These are phyloP conservation scores for Semicossyphus pulcher DNA, from an alignment of 2,113 vertebrate genomes.

Conservation along the genomic window DNA sequence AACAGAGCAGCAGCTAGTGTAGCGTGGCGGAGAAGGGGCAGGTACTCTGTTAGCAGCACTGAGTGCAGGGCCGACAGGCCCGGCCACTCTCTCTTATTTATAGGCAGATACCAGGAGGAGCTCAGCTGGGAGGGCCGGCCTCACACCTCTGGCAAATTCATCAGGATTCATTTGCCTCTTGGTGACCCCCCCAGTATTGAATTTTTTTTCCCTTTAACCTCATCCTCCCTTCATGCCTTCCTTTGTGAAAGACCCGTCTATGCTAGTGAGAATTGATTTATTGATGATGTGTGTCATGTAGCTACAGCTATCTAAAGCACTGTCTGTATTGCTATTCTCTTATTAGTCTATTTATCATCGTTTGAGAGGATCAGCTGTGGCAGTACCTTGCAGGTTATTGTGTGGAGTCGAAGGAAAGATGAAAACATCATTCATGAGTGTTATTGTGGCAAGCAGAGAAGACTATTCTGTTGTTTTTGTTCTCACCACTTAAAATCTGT, in stretches of 20 bases:
- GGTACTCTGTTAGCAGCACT: slow-evolving; percentile 64
- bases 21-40: slow-evolving; percentile 36
- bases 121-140: slow-evolving; percentile 14
- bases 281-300: slow-evolving; percentile 37
- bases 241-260: slow-evolving; percentile 15
- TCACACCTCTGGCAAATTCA: slow-evolving; percentile 55
- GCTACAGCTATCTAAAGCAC: slow-evolving; percentile 14
- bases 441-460: background rate
- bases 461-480: background rate
- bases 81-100: slow-evolving; percentile 68
- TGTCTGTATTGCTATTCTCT: slow-evolving; percentile 16
- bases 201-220: background rate
- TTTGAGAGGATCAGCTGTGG: slow-evolving; percentile 21
- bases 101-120: slow-evolving; percentile 42
- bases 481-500: background rate
- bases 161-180: slow-evolving; percentile 30
- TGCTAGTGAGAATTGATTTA: slow-evolving; percentile 42
- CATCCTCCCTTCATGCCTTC: background rate
- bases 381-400: slow-evolving; percentile 8
- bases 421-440: background rate
- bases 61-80: slow-evolving; percentile 41
- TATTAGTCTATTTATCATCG: slow-evolving; percentile 43
- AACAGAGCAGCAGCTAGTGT: slow-evolving; percentile 38
- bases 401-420: slow-evolving; percentile 4
- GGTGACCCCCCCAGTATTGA: background rate